phyloP scores from a whole-genome alignment of 2,888 invertebrate genomes.

The Apantesis nais region DNA sequence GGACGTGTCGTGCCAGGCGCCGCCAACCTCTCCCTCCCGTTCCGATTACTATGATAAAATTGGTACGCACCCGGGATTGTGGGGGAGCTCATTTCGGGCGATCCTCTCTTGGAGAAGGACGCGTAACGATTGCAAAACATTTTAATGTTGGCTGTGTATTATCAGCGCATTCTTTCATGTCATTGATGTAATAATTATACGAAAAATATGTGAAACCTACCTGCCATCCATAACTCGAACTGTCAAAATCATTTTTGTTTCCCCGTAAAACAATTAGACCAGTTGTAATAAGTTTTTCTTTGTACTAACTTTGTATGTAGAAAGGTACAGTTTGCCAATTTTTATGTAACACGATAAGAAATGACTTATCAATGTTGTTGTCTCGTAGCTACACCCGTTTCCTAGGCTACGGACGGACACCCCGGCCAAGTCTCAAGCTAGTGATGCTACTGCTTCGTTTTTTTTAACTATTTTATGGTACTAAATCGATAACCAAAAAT shows the following conservation, averaged over 20 bases:
- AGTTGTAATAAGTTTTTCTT: slow-evolving; percentile 29
- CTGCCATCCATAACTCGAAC: slow-evolving; percentile 78
- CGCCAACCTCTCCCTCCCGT: slow-evolving; percentile 64
- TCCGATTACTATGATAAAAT: slow-evolving; percentile 67
- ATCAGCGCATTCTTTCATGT: slow-evolving; percentile 33
- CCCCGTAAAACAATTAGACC: slow-evolving; percentile 29
- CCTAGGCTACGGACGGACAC: slow-evolving; percentile 83
- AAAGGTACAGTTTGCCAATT: slow-evolving; percentile 47
- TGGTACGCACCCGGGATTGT: slow-evolving; percentile 64
- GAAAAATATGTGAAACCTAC: slow-evolving; percentile 63
- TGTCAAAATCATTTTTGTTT: slow-evolving; percentile 73
- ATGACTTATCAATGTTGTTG: slow-evolving; percentile 79
- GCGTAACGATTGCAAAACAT: slow-evolving; percentile 31
- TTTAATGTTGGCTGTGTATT: slow-evolving; percentile 29
- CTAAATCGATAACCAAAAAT: neutral
- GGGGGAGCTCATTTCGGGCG: slow-evolving; percentile 61
- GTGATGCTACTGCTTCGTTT: slow-evolving; percentile 34
- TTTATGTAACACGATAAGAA: slow-evolving; percentile 75
- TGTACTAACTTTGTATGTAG: slow-evolving; percentile 33
- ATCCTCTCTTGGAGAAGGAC: slow-evolving; percentile 47
- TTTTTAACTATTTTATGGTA: slow-evolving; percentile 16
- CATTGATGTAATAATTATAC: slow-evolving; percentile 39
- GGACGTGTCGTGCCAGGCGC: slow-evolving; percentile 74
- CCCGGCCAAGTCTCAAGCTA: slow-evolving; percentile 61
- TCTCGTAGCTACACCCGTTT: slow-evolving; percentile 83